Base-by-base conservation (phyloP, 2,888 invertebrate species). In the Brassicogethes aeneus region DNA sequence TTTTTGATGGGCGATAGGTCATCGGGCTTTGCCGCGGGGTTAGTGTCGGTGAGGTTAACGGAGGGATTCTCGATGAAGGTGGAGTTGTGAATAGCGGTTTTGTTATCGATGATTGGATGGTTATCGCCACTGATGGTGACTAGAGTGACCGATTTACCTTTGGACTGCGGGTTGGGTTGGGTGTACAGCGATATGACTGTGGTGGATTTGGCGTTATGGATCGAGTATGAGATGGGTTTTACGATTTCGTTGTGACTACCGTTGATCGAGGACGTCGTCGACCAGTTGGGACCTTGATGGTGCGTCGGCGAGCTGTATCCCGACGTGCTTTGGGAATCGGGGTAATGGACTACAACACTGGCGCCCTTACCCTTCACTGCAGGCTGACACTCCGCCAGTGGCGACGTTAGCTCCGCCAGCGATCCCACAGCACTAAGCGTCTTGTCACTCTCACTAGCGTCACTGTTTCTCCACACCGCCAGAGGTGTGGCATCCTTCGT, bases 221-320 rank as follows among this genome's bases (percentile, higher is more conserved):
- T 70, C 37, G 66, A 64, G 52, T 65, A 70, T 40, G 68, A 60
- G 23, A 66, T 53, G 36, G 61, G 58, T 46, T 58, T 60, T 35
- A 55, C 47, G 42, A 61, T 53, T 42, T 64, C 62, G 48, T 53
- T 56, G 43, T 61, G 56, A 49, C 66, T 66, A 46, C 65, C 65
- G 53, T 62, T 66, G 39, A 68, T 55, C 34, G 68, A 68, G 29
- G 69, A 68, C 16, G 66, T 61, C 36, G 66, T 65, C 31, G 67
- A 68, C 66, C 68, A 68, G 49, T 63, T 63, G 33, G 66, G 64
- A 40, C 48, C 52, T 44, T 53, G 54, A 17, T 56, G 53, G 42
- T 64, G 66, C 40, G 68, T 65, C 40, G 71, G 71, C 42, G 71
- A 71, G 52, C 70, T 70, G 56, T 71, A 71, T 39, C 71, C 71